Evolutionary conservation across 2,113 vertebrate species (phyloP), one percentile per base, ranked within the genome.

Genomic region (Apodemus speciosus): DNA sequence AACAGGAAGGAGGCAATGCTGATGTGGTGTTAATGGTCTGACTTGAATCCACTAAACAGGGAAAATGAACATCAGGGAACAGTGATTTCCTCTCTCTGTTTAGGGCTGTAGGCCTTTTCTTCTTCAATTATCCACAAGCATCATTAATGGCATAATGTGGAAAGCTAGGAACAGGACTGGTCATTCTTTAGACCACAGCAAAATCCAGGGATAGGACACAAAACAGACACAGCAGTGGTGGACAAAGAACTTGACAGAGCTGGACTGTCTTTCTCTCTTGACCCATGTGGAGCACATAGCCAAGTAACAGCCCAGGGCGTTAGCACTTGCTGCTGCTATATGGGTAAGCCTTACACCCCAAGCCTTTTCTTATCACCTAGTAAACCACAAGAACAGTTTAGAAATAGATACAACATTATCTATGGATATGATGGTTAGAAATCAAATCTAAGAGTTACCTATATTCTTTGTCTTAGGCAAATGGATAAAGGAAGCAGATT

Each of bases 251-350:
- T 27, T n/a, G 38, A 62, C 18, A 30, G 38, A 68, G 72, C 2
- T 0, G 21, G 20, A 13, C 86, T 73, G 32, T 92, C 69, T 58
- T 90, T n/a, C 77, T 94, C 80, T 95, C 79, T 93, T 90, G 86
- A 90, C 84, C 85, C 94, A 92, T n/a, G 88, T 88, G 92, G 20
- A 75, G 46, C 81, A 71, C 92, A 66, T 86, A 86, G 85, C 86
- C 90, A 71, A 69, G 76, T 43, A 75, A 49, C 69, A 93, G 38
- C 69, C 84, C 38, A n/a, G n/a, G 69, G 85, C 35, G 76, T 38
- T 15, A 4, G 16, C 69, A 84, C 84, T 72, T 53, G 71, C 62
- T 95, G 85, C 77, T 94, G 83, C 93, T 91, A 51, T 68, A 91
- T 71, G 85, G 30, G 27, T 46, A 58, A 69, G 20, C 10, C 92